phyloP scores from a whole-genome alignment of 2,113 vertebrate genomes.

The Neodontobutis hainanensis region DNA sequence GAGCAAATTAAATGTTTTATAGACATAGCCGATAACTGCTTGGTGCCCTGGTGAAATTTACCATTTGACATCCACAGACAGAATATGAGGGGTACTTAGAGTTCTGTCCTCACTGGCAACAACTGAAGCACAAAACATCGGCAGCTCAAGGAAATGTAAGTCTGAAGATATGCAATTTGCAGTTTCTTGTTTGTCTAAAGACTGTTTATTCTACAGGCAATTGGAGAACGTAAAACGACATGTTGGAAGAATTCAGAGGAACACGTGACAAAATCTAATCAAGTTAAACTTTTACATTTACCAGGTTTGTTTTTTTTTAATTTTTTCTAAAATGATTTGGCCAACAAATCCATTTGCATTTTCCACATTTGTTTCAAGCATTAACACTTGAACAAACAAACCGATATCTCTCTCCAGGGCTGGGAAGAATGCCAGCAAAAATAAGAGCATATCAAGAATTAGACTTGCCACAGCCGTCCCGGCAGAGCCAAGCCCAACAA shows the following conservation, averaged over 20 bases:
- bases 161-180: neutral
- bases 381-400: neutral
- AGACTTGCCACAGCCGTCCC: constrained; percentile 30
- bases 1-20: neutral
- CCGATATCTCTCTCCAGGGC: constrained; percentile 18
- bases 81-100: constrained; percentile 74
- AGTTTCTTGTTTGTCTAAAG: neutral
- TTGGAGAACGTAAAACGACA: constrained; percentile 43
- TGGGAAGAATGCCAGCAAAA: constrained; percentile 9
- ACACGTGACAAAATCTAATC: constrained; percentile 3
- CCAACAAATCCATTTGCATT: neutral
- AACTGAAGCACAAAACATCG: constrained; percentile 56
- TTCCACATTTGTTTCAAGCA: neutral
- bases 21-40: too few species aligned
- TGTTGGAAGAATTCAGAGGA: constrained; percentile 37
- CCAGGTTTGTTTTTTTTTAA: constrained; percentile 36
- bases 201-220: constrained; percentile 46
- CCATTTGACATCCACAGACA: constrained; percentile 53
- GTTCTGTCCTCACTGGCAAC: constrained; percentile 63
- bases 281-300: constrained; percentile 16
- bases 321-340: neutral
- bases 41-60: neutral
- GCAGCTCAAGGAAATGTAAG: constrained; percentile 27
- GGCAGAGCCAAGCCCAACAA: constrained; percentile 37
- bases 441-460: constrained; percentile 8